These are phyloP conservation scores for Ochotona curzoniae DNA, from an alignment of 2,113 vertebrate genomes.

Conservation along the genomic window DNA sequence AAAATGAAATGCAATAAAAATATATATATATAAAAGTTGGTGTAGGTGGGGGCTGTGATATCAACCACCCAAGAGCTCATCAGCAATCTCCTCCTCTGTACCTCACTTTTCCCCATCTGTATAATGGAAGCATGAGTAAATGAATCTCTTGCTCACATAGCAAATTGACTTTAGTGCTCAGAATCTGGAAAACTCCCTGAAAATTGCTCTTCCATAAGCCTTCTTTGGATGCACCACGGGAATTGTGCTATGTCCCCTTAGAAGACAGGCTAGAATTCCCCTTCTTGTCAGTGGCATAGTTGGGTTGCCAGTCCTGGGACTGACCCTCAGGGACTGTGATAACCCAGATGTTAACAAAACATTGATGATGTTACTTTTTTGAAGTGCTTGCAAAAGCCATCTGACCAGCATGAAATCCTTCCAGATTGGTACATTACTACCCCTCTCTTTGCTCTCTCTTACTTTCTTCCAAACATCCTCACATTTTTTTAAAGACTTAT, in stretches of 20 bases:
- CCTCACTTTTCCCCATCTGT: not conserved
- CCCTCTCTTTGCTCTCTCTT: too few species aligned
- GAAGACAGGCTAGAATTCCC: too few species aligned
- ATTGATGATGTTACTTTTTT: too few species aligned
- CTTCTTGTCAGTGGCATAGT: not conserved
- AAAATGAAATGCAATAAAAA: too few species aligned
- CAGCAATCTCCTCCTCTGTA: not conserved
- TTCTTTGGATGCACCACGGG: not conserved
- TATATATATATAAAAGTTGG: too few species aligned
- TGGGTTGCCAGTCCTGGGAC: not conserved
- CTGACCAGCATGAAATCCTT: too few species aligned
- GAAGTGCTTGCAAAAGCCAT: not conserved
- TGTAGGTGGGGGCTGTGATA: not conserved
- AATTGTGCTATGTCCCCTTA: not conserved
- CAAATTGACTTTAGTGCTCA: not conserved
- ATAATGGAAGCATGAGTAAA: not conserved
- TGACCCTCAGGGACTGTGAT: not conserved
- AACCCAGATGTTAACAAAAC: not conserved
- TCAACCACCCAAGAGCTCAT: not conserved
- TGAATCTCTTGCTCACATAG: not conserved
- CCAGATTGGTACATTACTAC: too few species aligned
- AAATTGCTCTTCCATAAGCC: accelerated
- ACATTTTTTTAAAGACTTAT: too few species aligned
- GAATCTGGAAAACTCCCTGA: not conserved
- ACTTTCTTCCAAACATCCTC: too few species aligned